phyloP scores from a whole-genome alignment of 1,140 invertebrate species.

The Oncopeltus fasciatus region DNA sequence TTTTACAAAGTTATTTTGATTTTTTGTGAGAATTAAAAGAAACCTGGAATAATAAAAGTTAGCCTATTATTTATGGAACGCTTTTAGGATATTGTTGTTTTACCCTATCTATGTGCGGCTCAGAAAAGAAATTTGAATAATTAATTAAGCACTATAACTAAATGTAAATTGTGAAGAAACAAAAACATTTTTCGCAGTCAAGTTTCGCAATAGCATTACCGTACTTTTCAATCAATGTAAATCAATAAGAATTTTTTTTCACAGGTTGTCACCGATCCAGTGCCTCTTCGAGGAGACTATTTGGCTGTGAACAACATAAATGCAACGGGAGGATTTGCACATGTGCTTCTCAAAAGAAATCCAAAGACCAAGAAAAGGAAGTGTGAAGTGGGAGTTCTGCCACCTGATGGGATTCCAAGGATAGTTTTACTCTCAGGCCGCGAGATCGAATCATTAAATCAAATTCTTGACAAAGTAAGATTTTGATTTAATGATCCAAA shows the following conservation, averaged over 20 bases:
- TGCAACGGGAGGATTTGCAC: slow-evolving; percentile 48
- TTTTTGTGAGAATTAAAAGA: too few species aligned
- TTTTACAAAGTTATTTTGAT: too few species aligned
- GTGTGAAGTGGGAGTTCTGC: slow-evolving; percentile 1
- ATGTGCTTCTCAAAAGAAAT: slow-evolving; percentile 34
- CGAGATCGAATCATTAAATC: slow-evolving; percentile 20
- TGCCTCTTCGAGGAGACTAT: slow-evolving; percentile 31
- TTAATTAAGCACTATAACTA: background rate
- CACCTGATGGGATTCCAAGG: slow-evolving; percentile 23
- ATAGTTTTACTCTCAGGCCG: slow-evolving; percentile 24
- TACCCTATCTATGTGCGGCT: too few species aligned
- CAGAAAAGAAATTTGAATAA: background rate
- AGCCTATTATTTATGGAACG: too few species aligned
- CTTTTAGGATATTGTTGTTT: too few species aligned
- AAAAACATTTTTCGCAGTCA: background rate
- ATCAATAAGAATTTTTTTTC: background rate
- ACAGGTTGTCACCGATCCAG: slow-evolving; percentile 38
- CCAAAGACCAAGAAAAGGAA: slow-evolving; percentile 16
- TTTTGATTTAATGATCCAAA: background rate
- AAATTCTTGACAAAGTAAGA: slow-evolving; percentile 22
- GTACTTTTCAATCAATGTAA: background rate
- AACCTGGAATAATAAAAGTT: too few species aligned
- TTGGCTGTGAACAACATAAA: slow-evolving; percentile 47
- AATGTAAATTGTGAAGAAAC: background rate
- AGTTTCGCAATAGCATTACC: background rate